These are phyloP conservation scores for Netelia virgata DNA, from an alignment of 2,888 invertebrate genomes.

Conservation along the genomic window DNA sequence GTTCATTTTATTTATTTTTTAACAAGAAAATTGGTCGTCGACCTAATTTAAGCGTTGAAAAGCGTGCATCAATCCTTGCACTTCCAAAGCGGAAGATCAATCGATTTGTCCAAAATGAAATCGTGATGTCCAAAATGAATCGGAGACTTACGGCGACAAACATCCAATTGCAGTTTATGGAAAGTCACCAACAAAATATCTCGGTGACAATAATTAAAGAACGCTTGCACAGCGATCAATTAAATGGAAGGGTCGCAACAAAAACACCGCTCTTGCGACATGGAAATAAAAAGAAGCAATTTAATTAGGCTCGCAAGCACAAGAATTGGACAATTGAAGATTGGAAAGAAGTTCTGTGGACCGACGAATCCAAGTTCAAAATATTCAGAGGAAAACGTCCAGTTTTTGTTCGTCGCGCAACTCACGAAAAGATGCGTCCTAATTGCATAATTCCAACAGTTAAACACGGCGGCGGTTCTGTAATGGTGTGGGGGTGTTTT, in stretches of 20 bases:
- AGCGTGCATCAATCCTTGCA: neutral
- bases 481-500: slow-evolving; percentile 70
- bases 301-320: slow-evolving; percentile 66
- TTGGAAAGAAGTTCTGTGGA: slow-evolving; percentile 67
- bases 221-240: neutral
- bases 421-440: slow-evolving; percentile 44
- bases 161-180: neutral
- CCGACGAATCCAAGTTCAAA: slow-evolving; percentile 69
- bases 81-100: neutral
- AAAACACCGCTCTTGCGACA: slow-evolving; percentile 7
- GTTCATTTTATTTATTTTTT: neutral
- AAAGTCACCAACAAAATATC: neutral
- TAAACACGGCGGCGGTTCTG: slow-evolving; percentile 70
- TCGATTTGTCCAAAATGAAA: neutral
- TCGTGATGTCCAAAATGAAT: neutral
- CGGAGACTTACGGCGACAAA: neutral
- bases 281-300: neutral
- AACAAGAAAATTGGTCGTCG: neutral
- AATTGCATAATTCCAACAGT: slow-evolving; percentile 66
- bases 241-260: neutral
- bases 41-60: neutral
- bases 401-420: slow-evolving; percentile 53
- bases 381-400: slow-evolving; percentile 50
- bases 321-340: slow-evolving; percentile 63
- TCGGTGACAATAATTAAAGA: neutral